phyloP scores from a whole-genome alignment of 2,113 vertebrate species.

The Lota lota region DNA sequence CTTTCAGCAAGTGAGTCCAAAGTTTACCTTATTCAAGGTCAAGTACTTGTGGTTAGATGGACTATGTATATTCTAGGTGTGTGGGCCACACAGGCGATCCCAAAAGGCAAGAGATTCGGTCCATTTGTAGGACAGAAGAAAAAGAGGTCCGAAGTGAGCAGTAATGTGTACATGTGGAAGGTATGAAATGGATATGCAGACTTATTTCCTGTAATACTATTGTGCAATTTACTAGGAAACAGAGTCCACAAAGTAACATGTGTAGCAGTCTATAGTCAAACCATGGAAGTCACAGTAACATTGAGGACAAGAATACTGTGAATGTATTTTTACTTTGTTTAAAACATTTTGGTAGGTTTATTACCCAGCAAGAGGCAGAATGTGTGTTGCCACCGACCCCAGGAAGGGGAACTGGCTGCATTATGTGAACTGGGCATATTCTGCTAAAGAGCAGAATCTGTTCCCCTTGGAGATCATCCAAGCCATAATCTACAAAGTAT shows the following conservation, averaged over 20 bases:
- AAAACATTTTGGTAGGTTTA: too few relatives aligned
- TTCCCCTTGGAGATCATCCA: conserved; percentile 93
- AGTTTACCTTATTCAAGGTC: too few relatives aligned
- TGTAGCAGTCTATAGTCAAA: too few relatives aligned
- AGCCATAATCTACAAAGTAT: conserved; percentile 91
- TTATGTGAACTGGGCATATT: conserved; percentile 91
- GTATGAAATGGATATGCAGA: conserved; percentile 66
- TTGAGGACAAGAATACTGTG: too few relatives aligned
- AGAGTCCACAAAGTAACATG: too few relatives aligned
- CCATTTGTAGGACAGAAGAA: conserved; percentile 94
- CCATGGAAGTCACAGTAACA: too few relatives aligned
- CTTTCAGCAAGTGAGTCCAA: too few relatives aligned
- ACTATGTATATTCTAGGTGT: conserved; percentile 76
- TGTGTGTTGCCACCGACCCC: conserved; percentile 93
- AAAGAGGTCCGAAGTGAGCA: conserved; percentile 85
- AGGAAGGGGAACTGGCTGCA: conserved; percentile 90
- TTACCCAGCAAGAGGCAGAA: conserved; percentile 86
- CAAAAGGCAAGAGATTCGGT: conserved; percentile 91
- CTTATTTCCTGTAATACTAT: neutral
- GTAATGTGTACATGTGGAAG: conserved; percentile 98
- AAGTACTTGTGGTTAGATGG: neutral
- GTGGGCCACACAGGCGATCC: conserved; percentile 86
- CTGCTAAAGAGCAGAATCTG: conserved; percentile 87
- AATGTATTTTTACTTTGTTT: too few relatives aligned
- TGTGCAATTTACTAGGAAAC: neutral